Conservation (phyloP, 2,113 vertebrate genomes). For the Passer domesticus region DNA sequence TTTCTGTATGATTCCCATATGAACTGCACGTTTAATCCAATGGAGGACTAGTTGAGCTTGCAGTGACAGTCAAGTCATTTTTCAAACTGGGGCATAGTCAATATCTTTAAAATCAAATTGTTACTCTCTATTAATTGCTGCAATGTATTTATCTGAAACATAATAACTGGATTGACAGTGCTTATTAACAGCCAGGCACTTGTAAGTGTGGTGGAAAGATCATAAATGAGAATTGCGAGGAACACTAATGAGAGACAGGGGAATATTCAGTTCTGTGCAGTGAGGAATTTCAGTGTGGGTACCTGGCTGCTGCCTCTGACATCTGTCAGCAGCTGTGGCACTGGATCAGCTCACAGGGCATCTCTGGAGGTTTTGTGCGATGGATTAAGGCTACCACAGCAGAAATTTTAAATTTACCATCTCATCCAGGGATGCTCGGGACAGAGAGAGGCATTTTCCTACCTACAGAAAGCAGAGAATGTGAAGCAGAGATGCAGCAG, state of each 20-base stretch:
- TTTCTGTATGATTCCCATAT: not conserved
- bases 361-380: not conserved
- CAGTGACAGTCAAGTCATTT: not conserved
- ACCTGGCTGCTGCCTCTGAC: not conserved
- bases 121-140: conserved; percentile 39
- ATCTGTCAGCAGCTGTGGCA: not conserved
- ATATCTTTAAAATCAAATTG: conserved; percentile 21
- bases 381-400: not conserved
- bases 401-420: not conserved
- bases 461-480: fast-evolving
- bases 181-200: conserved; percentile 4
- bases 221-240: not conserved
- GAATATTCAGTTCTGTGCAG: not conserved
- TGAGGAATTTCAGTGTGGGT: not conserved
- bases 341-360: not conserved
- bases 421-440: not conserved
- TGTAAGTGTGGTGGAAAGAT: not conserved
- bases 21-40: not conserved
- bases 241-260: not conserved
- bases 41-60: not conserved
- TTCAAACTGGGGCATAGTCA: not conserved
- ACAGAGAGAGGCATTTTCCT: not conserved
- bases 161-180: not conserved
- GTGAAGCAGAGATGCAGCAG: not conserved
- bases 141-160: not conserved